These are phyloP conservation scores for Ligdia adustata DNA, from an alignment of 2,888 invertebrate genomes.

Conservation along the genomic window DNA sequence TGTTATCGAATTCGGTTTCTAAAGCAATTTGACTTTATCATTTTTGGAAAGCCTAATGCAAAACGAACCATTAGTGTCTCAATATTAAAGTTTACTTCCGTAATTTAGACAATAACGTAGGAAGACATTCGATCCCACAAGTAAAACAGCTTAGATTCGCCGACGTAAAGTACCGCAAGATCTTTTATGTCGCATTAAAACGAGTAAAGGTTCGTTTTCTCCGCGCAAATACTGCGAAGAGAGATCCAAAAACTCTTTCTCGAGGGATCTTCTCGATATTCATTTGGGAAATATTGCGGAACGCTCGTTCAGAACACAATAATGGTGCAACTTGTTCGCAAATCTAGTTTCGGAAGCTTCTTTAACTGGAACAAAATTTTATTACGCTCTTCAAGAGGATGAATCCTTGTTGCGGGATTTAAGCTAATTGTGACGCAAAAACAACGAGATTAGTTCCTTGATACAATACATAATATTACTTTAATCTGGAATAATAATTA, in stretches of 20 bases:
- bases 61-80: background rate
- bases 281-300: conserved; percentile 61
- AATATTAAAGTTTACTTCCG: conserved; percentile 14
- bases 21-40: too few relatives aligned
- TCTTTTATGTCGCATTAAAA: conserved; percentile 58
- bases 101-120: conserved; percentile 15
- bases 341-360: conserved; percentile 44
- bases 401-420: conserved; percentile 32
- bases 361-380: conserved; percentile 40
- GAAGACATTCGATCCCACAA: conserved; percentile 27
- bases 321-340: conserved; percentile 43
- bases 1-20: too few relatives aligned
- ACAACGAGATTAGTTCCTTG: conserved; percentile 27
- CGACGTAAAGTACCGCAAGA: conserved; percentile 42
- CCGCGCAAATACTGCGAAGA: conserved; percentile 55
- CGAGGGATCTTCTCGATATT: conserved; percentile 59
- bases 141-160: conserved; percentile 29
- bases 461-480: conserved; percentile 24
- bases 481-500: too few relatives aligned
- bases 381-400: conserved; percentile 30
- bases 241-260: conserved; percentile 62
- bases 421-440: conserved; percentile 25
- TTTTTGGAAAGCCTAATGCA: too few relatives aligned
- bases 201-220: conserved; percentile 51
- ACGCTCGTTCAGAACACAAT: conserved; percentile 55